These are phyloP conservation scores for Tolypeutes matacus DNA, from an alignment of 2,797 vertebrate species.

Conservation along the genomic window DNA sequence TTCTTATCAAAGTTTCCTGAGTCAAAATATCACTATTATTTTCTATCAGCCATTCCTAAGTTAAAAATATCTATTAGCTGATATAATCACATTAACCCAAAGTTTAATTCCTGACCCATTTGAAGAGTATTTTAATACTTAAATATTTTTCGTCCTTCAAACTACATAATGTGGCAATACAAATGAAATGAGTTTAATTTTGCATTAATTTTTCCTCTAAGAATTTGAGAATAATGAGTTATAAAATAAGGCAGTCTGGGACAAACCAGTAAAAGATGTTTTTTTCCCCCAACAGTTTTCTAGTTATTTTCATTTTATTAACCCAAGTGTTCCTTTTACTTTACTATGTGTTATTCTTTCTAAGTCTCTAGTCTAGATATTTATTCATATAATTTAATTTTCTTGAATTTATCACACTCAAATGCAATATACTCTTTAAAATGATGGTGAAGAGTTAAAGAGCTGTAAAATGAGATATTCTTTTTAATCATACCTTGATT, in stretches of 20 bases:
- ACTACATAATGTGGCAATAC: not conserved
- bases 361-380: not conserved
- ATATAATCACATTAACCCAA: not conserved
- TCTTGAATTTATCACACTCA: not conserved
- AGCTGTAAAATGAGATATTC: not conserved
- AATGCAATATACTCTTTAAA: not conserved
- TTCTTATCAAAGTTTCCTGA: not conserved
- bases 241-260: not conserved
- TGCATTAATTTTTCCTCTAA: not conserved
- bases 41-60: not conserved
- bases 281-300: not conserved
- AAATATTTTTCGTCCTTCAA: slow-evolving; percentile 11
- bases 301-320: not conserved
- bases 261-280: not conserved
- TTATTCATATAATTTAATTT: slow-evolving; percentile 34
- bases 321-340: not conserved
- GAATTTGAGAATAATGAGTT: slow-evolving; percentile 21
- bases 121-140: not conserved
- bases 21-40: not conserved
- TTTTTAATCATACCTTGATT: slow-evolving; percentile 4
- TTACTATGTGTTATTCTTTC: not conserved
- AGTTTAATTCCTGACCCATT: slow-evolving; percentile 6
- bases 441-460: not conserved
- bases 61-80: not conserved
- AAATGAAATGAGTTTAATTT: not conserved